A percentile compares a stretch with the other conserved stretches of the same genome.
Evolutionary conservation across 2,797 vertebrate species (phyloP).

Genomic region (Hylomyscus alleni): DNA sequence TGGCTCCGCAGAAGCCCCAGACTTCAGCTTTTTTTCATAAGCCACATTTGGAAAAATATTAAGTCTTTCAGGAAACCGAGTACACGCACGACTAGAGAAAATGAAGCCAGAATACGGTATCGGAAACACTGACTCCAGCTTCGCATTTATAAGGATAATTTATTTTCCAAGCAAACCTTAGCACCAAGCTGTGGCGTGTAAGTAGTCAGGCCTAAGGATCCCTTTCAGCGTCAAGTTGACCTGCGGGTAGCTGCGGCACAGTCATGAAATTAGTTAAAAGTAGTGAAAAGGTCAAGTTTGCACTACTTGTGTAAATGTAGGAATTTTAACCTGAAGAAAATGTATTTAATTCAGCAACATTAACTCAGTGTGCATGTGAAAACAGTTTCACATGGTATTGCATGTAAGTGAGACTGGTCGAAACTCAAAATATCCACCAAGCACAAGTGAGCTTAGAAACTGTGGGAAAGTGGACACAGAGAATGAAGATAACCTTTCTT

Average conservation of each 20-base stretch:
- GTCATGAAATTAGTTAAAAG: constrained; percentile 37
- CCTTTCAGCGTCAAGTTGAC: neutral
- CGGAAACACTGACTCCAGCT: constrained; percentile 79
- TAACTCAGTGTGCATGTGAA: neutral
- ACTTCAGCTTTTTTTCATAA: constrained; percentile 12
- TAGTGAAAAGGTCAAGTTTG: constrained; percentile 21
- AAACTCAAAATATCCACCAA: neutral
- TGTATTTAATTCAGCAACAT: constrained; percentile 18
- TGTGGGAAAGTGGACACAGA: neutral
- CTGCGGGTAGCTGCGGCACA: neutral
- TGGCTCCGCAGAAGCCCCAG: constrained; percentile 67
- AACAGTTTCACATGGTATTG: neutral
- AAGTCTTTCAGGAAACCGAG: constrained; percentile 81
- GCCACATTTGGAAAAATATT: constrained; percentile 81
- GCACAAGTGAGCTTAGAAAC: neutral
- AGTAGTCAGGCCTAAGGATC: constrained; percentile 28
- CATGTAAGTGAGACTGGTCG: neutral
- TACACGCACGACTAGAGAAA: constrained; percentile 63
- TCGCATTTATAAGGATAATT: constrained; percentile 79
- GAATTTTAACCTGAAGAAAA: constrained; percentile 54
- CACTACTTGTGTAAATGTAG: neutral
- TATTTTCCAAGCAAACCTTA: constrained; percentile 79
- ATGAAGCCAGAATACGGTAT: constrained; percentile 57
- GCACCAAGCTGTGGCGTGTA: neutral
- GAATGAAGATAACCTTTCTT: constrained; percentile 42